Evolutionary conservation across 2,888 invertebrate species (phyloP), one percentile per base, ranked within the genome.

Genomic region (Diogma glabrata): DNA sequence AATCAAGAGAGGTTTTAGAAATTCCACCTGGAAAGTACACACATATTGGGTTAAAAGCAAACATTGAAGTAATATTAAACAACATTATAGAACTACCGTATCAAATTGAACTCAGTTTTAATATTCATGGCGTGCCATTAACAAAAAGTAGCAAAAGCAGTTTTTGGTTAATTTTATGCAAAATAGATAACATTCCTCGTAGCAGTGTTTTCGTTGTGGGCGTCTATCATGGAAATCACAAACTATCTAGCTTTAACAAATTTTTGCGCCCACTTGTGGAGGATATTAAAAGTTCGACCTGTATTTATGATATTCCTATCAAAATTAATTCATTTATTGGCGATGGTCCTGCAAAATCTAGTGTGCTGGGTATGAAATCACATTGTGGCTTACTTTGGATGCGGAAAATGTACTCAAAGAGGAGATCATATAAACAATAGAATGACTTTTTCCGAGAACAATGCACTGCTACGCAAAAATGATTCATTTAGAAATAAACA

Each of bases 391-490:
- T 36, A 36, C 16, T 8, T 36, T 36, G 36, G 36, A 14, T 36
- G 36, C 36, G 36, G 4, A 36, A 36, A 33, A 46, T 55, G 54
- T 26, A 19, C 10, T 3, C 17, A 28, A 24, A n/a, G n/a, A n/a
- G 48, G 53, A 55, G 53, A 52, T 49, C 52, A 51, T 50, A 51
- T 54, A 22, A 52, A 52, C 20, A 46, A 51, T 43, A 20, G 54
- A 33, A 49, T 56, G 47, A 49, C 30, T 14, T 54, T 53, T 53
- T 28, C 26, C 5, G 28, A 54, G n/a, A 45, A 47, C 16, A 40
- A 47, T 36, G 28, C 17, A 14, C 10, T 7, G 16, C 19, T 49
- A 33, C 33, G 49, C 10, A 51, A 28, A 8, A 26, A 55, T 43
- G 45, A 19, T 4, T 46, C 28, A 26, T 54, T 53, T 45, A 47